phyloP scores from a whole-genome alignment of 2,113 vertebrate species.

The Hyperopisus bebe region DNA sequence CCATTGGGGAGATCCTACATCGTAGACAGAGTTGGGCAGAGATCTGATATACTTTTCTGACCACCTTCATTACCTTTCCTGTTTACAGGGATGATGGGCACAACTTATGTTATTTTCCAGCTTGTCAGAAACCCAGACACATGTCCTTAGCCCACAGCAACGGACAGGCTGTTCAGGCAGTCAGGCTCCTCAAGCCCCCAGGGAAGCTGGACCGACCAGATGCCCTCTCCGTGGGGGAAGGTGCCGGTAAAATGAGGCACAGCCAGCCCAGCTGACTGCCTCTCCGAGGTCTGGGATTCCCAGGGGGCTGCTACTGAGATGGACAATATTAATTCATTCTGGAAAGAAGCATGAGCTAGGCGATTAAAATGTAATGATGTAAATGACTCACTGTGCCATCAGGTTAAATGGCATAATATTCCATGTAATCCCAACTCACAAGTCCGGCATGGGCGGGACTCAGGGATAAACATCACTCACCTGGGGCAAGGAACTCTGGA shows the following conservation, averaged over 20 bases:
- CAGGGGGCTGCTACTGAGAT: neutral
- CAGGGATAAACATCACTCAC: neutral
- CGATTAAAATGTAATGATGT: neutral
- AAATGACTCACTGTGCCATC: neutral
- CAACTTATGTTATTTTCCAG: neutral
- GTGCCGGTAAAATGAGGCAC: neutral
- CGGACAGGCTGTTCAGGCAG: neutral
- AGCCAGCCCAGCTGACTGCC: neutral
- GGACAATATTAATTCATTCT: neutral
- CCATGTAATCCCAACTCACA: neutral
- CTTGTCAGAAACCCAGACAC: neutral
- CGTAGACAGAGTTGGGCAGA: neutral
- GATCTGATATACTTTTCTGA: neutral
- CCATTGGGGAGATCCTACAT: no score
- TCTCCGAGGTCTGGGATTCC: neutral
- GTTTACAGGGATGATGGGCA: neutral
- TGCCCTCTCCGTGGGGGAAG: neutral
- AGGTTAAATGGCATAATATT: neutral
- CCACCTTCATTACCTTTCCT: neutral
- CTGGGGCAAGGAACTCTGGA: neutral
- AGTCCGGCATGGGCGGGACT: neutral
- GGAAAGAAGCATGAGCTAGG: neutral
- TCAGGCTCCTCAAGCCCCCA: neutral
- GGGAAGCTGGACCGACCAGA: conserved; percentile 8
- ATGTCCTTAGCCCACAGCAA: neutral